These are phyloP conservation scores for Falco berigora DNA, from an alignment of 2,797 vertebrate species.

Conservation along the genomic window DNA sequence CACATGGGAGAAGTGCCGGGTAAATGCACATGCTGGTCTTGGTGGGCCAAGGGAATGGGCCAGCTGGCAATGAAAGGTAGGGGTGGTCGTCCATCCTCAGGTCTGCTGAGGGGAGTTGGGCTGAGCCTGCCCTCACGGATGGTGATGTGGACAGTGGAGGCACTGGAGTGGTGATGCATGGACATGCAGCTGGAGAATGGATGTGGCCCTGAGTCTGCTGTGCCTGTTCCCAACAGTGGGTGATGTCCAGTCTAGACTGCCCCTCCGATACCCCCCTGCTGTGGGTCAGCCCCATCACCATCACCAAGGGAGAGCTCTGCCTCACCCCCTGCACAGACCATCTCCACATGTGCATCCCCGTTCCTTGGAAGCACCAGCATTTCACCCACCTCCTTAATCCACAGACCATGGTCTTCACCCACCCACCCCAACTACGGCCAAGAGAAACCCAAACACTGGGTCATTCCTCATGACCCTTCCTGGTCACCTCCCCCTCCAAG, in stretches of 20 bases:
- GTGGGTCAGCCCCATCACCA: not conserved
- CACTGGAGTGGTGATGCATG: too few relatives aligned
- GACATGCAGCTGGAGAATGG: not conserved
- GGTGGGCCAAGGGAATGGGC: not conserved
- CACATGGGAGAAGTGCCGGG: not conserved
- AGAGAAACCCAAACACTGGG: not conserved
- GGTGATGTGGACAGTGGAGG: not conserved
- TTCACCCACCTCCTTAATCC: not conserved
- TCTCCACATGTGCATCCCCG: not conserved
- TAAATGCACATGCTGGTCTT: not conserved
- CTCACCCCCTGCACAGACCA: not conserved
- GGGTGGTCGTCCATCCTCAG: not conserved
- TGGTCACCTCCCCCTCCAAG: not conserved
- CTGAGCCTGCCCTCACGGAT: not conserved
- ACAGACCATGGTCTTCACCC: not conserved
- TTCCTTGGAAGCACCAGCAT: not conserved
- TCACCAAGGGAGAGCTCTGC: not conserved
- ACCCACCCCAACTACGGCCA: not conserved
- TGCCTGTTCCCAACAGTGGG: not conserved
- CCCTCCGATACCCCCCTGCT: not conserved
- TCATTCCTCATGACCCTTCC: not conserved
- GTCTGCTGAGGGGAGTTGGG: fast-evolving
- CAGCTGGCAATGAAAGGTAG: not conserved
- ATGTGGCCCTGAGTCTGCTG: not conserved
- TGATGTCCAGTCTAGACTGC: not conserved